phyloP scores from a whole-genome alignment of 2,797 vertebrate genomes.

The Vultur gryphus region DNA sequence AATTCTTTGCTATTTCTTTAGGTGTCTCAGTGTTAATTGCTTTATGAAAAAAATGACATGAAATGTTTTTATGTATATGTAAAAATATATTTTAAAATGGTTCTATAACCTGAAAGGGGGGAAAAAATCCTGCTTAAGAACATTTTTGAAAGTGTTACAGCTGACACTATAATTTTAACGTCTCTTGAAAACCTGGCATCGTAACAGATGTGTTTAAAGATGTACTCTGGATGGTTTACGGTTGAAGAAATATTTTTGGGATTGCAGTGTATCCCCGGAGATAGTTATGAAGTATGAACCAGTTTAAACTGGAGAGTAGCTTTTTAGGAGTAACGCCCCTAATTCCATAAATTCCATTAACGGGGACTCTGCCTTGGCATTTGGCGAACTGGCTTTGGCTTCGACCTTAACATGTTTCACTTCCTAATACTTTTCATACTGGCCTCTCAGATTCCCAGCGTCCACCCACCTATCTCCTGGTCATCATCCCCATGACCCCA shows the following conservation, averaged over 20 bases:
- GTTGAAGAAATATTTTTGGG: neutral
- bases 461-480: neutral
- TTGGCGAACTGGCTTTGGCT: neutral
- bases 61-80: neutral
- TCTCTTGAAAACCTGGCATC: neutral
- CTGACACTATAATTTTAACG: neutral
- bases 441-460: slow-evolving; percentile 14
- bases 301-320: neutral
- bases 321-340: neutral
- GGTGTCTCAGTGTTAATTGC: neutral
- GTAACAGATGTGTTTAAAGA: neutral
- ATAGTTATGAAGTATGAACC: neutral
- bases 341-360: neutral
- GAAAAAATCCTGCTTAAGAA: neutral
- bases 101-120: neutral
- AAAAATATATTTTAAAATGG: neutral
- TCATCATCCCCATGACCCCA: neutral
- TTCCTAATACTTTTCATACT: neutral
- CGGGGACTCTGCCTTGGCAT: neutral
- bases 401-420: neutral
- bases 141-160: neutral
- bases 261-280: neutral
- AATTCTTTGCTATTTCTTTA: neutral
- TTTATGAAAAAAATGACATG: neutral
- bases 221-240: neutral